Percentiles rank a stretch among this genome's conserved stretches.
phyloP scores from a whole-genome alignment of 2,888 invertebrate genomes.

The Arrhopalites spinosus region DNA sequence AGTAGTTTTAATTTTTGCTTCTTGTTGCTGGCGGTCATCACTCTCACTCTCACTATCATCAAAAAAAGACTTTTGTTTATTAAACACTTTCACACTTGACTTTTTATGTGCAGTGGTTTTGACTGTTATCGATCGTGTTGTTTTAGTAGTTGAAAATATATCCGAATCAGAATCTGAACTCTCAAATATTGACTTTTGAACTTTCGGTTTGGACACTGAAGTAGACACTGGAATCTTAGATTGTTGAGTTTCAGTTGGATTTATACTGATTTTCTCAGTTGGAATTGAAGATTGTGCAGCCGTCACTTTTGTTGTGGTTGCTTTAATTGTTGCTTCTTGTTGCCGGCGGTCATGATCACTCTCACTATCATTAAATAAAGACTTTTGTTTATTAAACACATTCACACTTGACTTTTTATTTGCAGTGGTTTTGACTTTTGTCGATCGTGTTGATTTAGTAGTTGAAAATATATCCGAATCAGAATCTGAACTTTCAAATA shows the following conservation, averaged over 20 bases:
- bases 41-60: background rate
- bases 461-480: constrained; percentile 47
- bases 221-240: background rate
- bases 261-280: background rate
- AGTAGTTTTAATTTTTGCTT: too few relatives aligned
- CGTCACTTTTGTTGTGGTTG: background rate
- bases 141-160: constrained; percentile 44
- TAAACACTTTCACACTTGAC: too few relatives aligned
- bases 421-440: background rate
- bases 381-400: background rate
- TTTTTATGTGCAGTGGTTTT: background rate
- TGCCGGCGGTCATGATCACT: background rate
- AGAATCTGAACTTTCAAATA: constrained; percentile 46
- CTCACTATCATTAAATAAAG: background rate
- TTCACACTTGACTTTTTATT: too few relatives aligned
- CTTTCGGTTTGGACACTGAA: background rate
- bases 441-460: background rate
- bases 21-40: too few relatives aligned
- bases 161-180: constrained; percentile 50
- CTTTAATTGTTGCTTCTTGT: too few relatives aligned
- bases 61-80: background rate
- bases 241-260: background rate
- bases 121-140: background rate
- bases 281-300: background rate
- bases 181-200: constrained; percentile 52